These are phyloP conservation scores for Ganaspis brasiliensis DNA, from an alignment of 2,888 invertebrate genomes.

Conservation along the genomic window DNA sequence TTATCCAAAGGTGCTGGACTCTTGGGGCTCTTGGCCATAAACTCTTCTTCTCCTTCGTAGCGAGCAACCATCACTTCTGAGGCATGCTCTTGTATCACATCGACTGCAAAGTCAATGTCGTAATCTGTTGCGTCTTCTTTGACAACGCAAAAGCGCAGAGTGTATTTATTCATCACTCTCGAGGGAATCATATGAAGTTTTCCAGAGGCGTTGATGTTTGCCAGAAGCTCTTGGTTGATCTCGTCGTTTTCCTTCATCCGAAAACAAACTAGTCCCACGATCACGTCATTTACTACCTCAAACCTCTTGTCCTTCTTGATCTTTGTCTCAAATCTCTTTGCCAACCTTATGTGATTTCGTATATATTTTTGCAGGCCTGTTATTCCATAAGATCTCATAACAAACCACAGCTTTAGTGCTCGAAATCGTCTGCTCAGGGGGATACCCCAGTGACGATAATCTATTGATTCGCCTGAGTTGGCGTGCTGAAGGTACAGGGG, in stretches of 20 bases:
- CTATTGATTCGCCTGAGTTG: constrained; percentile 87
- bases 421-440: constrained; percentile 92
- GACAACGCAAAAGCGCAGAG: constrained; percentile 90
- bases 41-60: constrained; percentile 78
- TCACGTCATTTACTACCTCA: constrained; percentile 89
- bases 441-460: constrained; percentile 93
- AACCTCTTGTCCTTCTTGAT: constrained; percentile 88
- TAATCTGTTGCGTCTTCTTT: constrained; percentile 89
- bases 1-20: constrained; percentile 81
- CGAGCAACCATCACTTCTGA: constrained; percentile 82
- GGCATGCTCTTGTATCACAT: constrained; percentile 84
- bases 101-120: constrained; percentile 87
- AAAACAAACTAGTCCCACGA: constrained; percentile 90
- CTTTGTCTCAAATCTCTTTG: constrained; percentile 87
- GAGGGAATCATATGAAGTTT: constrained; percentile 94
- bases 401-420: constrained; percentile 94
- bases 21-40: constrained; percentile 77
- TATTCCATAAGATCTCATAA: constrained; percentile 90
- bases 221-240: constrained; percentile 88
- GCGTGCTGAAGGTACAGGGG: constrained; percentile 93
- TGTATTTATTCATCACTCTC: constrained; percentile 88
- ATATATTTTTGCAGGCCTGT: constrained; percentile 92
- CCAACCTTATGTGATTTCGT: constrained; percentile 89
- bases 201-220: constrained; percentile 91
- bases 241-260: constrained; percentile 87